Evolutionary conservation across 2,888 invertebrate species (phyloP), one percentile per base, ranked within the genome.

Genomic region (Cecidostiba fungosa): DNA sequence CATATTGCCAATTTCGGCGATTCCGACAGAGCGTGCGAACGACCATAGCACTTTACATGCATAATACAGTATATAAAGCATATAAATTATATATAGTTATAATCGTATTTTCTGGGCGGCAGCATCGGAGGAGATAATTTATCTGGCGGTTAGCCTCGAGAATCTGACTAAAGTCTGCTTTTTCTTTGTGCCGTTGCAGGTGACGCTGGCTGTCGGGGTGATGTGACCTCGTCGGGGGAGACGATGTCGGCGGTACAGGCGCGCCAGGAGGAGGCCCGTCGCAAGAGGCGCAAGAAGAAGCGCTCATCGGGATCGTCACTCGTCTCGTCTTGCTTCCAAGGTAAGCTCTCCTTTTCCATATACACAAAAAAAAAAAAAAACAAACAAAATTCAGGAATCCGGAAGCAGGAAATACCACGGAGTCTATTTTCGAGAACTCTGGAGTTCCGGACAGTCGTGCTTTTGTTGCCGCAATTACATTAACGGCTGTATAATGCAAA

Each of bases 291-390:
- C 92, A 97, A 97, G 95, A 97, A 97, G 96, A 98, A 97, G 95
- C 96, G 97, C 92, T 97, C 97, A 89, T 97, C 97, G 89, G 97
- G 97, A 93, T 97, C 97, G 92, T 97, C 97, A 88, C 95, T 98
- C 90, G 97, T 97, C 92, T 97, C 97, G 89, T 97, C 97, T 91
- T 97, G 97, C 94, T 98, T 98, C 95, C 97, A 97, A 96, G 97
- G 97, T 97, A 93, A 91, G 26, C 29, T 29, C 12, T 32, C 29
- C 1, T 32, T 32, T 4, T 32, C 32, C 32, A 32, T 4, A 32
- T 4, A 32, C n/a, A n/a, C 2, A 32, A 32, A 32, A 32, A 32
- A 3, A 32, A 32, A 32, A 3, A 32, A 32, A 32, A 32, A 3
- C 32, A 32, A 32, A 36, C n/a, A 5, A 69, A 32, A 69, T 16